Evolutionary conservation across 2,888 invertebrate species (phyloP).

Genomic region (Pheosia tremula): DNA sequence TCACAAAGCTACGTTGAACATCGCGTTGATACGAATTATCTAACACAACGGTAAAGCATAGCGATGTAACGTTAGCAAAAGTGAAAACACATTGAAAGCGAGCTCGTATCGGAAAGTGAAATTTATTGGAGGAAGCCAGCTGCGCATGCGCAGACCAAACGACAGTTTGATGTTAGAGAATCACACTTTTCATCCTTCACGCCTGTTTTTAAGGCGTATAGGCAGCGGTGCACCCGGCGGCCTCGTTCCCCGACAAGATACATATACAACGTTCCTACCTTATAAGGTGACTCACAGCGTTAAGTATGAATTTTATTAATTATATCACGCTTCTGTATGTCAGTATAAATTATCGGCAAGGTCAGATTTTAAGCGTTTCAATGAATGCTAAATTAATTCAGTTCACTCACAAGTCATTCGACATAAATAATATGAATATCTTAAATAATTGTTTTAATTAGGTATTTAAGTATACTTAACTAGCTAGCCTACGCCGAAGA

Average conservation of each 20-base stretch:
- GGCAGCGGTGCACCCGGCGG: too few species aligned
- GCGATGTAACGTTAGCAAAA: conserved; percentile 6
- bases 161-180: background rate
- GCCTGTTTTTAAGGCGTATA: background rate
- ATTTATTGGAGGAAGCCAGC: conserved; percentile 4
- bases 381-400: background rate
- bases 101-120: conserved; percentile 8
- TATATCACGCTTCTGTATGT: background rate
- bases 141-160: background rate
- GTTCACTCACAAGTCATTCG: background rate
- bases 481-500: too few species aligned
- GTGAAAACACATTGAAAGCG: conserved; percentile 9
- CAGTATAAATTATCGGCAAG: background rate
- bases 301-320: background rate
- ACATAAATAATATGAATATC: too few species aligned
- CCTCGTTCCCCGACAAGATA: background rate
- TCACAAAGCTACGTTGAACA: background rate
- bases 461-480: too few species aligned
- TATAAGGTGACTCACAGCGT: background rate
- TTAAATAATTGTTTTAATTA: background rate
- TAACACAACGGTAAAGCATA: background rate
- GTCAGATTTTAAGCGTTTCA: background rate
- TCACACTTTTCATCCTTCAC: background rate
- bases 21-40: background rate
- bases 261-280: background rate